A percentile compares a stretch with the other conserved stretches of the same genome.
These are phyloP conservation scores for Brevimyrus niger DNA, from an alignment of 2,113 vertebrate genomes.

Conservation along the genomic window DNA sequence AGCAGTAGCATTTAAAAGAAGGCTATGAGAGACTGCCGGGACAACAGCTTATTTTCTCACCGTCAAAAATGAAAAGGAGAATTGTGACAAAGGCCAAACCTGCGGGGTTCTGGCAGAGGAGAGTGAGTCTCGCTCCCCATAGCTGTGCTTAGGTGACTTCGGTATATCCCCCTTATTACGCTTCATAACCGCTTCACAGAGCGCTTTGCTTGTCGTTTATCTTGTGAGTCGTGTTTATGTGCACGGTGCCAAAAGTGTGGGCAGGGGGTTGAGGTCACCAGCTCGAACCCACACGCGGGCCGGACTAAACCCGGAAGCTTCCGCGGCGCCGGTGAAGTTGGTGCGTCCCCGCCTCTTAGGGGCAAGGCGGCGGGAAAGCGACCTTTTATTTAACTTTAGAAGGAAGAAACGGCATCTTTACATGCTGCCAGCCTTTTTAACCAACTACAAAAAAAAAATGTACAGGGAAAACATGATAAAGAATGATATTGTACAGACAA, in stretches of 20 bases:
- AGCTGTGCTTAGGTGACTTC: slow-evolving; percentile 76
- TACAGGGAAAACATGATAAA: slow-evolving; percentile 63
- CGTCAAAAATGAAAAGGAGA: slow-evolving; percentile 54
- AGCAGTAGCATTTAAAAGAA: slow-evolving; percentile 85
- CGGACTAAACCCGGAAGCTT: slow-evolving; percentile 48
- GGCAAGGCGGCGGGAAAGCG: slow-evolving; percentile 59
- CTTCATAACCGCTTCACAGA: slow-evolving; percentile 79
- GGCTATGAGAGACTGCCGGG: slow-evolving; percentile 77
- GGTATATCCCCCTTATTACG: slow-evolving; percentile 79
- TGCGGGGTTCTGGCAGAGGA: slow-evolving; percentile 66
- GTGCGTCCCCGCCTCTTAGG: slow-evolving; percentile 47
- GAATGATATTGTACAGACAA: slow-evolving; percentile 91
- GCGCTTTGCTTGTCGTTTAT: slow-evolving; percentile 82
- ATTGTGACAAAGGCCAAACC: slow-evolving; percentile 34
- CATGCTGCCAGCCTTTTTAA: slow-evolving; percentile 93
- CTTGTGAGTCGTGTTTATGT: slow-evolving; percentile 83
- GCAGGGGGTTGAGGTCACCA: slow-evolving; percentile 44
- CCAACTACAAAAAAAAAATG: slow-evolving; percentile 74
- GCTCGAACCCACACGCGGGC: slow-evolving; percentile 39
- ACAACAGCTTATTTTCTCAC: slow-evolving; percentile 72
- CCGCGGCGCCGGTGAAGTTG: slow-evolving; percentile 64
- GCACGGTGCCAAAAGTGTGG: slow-evolving; percentile 76
- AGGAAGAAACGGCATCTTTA: slow-evolving; percentile 74
- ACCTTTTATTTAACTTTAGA: slow-evolving; percentile 66
- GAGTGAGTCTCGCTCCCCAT: slow-evolving; percentile 74